Conservation (phyloP, 2,797 vertebrate species). For the Pipistrellus nathusii region DNA sequence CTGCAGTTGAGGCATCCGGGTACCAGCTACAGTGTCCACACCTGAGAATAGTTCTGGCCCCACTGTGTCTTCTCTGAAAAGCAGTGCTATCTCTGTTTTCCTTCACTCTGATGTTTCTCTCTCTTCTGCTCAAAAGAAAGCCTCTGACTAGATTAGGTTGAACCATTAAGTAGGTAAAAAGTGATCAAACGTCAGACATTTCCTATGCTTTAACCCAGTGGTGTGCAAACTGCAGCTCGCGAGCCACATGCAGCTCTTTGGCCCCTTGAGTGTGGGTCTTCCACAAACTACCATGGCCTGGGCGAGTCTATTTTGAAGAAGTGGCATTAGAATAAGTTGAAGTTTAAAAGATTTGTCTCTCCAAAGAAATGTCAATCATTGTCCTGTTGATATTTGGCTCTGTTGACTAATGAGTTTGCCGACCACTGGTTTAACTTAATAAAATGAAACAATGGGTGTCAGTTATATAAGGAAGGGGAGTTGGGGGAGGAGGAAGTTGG, state of each 20-base stretch:
- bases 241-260: too few relatives aligned
- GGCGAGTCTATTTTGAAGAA: too few relatives aligned
- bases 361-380: too few relatives aligned
- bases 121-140: constrained; percentile 11
- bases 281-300: too few relatives aligned
- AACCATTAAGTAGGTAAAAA: constrained; percentile 15
- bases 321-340: too few relatives aligned
- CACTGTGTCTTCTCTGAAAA: constrained; percentile 6
- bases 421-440: not conserved
- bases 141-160: not conserved
- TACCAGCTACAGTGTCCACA: not conserved
- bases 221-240: too few relatives aligned
- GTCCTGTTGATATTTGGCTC: too few relatives aligned
- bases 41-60: not conserved
- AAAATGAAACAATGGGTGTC: not conserved
- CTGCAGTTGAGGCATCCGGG: not conserved
- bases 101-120: constrained; percentile 11
- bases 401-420: too few relatives aligned
- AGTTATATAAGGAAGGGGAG: not conserved
- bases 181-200: constrained; percentile 39
- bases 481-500: constrained; percentile 22
- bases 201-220: not conserved
- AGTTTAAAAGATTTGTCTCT: too few relatives aligned
- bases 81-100: not conserved
- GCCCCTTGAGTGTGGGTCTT: too few relatives aligned